Base-by-base conservation (phyloP, 1,140 invertebrate species). In the Aphelinus atriplicis region DNA sequence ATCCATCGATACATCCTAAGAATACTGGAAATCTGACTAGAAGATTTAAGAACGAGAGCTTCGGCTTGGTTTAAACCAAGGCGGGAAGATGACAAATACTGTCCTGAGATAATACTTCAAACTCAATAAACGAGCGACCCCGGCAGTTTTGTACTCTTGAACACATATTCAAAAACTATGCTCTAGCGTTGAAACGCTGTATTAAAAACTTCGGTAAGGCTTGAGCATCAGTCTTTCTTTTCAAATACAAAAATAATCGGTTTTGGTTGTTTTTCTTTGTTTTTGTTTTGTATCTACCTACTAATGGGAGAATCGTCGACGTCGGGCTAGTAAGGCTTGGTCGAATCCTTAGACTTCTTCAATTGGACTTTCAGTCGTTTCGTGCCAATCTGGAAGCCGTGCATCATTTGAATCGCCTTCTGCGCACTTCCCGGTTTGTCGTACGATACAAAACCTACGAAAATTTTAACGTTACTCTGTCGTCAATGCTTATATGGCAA, bases 301-400 rank as follows among this genome's bases (percentile, higher is more conserved):
- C 80, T 80, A 9, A 83, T 77, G 51, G 58, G 65, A 56, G 78
- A 82, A 78, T 83, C 80, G 76, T 77, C 75, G 80, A 81, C 80
- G 79, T 84, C 84, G 58, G 85, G 85, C 85, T 95, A 95, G 87
- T 95, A 95, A 78, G 94, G 94, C 89, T 94, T 93, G 80, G 93
- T 93, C 72, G 93, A 91, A 87, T 97, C 96, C 91, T 97, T 98
- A 80, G 95, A 95, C 88, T 96, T 92, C 91, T 99, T 99, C 84
- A 98, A 91, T 90, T 98, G 97, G 86, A 99, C 97, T 92, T 98
- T 98, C 78, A 98, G 92, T 85, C 97, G 92, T 89, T 98, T 99
- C 86, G 95, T 97, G 84, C 97, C 97, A 88, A 98, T 96, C 90
- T 98, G 97, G 87, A 97, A 98, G 80, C 97, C 95, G 89, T 99